Evolutionary conservation across 1,140 invertebrate species (phyloP).

Genomic region (Bombyx mori): DNA sequence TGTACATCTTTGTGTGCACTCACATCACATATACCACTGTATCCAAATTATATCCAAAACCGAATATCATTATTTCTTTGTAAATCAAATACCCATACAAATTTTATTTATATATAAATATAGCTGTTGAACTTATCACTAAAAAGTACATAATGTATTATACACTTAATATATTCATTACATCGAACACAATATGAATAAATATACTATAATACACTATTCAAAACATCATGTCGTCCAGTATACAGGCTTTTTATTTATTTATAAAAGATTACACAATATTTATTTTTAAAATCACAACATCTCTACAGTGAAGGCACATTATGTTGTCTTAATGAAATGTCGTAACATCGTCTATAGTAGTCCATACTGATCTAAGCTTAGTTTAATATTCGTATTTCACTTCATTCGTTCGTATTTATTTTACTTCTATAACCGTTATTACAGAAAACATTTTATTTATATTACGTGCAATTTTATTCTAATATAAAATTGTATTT

Average conservation of each 20-base stretch:
- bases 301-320: constrained; percentile 63
- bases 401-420: neutral
- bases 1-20: constrained; percentile 1
- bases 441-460: neutral
- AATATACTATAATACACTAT: neutral
- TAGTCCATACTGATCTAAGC: no score
- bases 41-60: constrained; percentile 7
- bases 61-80: constrained; percentile 29
- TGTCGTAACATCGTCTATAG: no score
- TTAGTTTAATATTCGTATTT: no score
- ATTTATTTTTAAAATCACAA: constrained; percentile 42
- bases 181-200: neutral
- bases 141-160: no score
- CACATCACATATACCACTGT: constrained; percentile 1
- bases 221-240: constrained; percentile 1
- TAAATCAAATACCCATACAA: neutral
- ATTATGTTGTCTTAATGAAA: constrained; percentile 37
- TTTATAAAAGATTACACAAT: constrained; percentile 1
- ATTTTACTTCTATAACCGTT: constrained; percentile 1
- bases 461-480: neutral
- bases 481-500: neutral
- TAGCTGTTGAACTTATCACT: no score
- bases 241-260: neutral
- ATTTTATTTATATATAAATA: no score
- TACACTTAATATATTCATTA: neutral